Evolutionary conservation across 2,113 vertebrate genomes (phyloP), one percentile per base, ranked within the genome.

Genomic region (Hystrix cristata): DNA sequence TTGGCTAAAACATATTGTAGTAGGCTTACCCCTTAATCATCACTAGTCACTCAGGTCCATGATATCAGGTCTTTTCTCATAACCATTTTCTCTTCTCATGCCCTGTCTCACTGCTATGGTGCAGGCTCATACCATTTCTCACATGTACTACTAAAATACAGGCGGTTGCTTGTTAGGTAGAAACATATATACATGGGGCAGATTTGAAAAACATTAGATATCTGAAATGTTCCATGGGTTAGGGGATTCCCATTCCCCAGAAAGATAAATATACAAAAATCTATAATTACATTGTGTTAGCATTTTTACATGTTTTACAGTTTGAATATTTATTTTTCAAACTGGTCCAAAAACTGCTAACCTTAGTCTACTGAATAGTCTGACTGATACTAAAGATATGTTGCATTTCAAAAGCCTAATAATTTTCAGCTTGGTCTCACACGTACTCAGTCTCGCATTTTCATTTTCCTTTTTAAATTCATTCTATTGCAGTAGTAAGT

Each of bases 301-400:
- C 19, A 80, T 79, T 89, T 93, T 65, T 67, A 71, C 3, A 69
- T 84, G 19, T 87, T 90, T 94, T 71, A 88, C 27, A 79, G 51
- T 65, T 80, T 84, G 62, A 87, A 81, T 92, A 48, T 67, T 83
- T 60, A 34, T 31, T 95, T 97, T 96, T 94, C 78, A 93, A 93
- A 95, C 3, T 23, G 23, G 60, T 76, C 90, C 25, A 94, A 83
- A 85, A n/a, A 43, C 16, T 71, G 38, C 7, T 62, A 94, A 46
- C 57, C 9, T 87, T 94, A 93, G 74, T 80, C 12, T 48, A 92
- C 27, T n/a, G 48, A 93, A 23, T 81, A 14, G 12, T 51, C 15
- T 72, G 10, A 96, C 15, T 72, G 10, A 96, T 90, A 57, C 59
- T 71, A 53, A 60, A 96, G 64, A 91, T 67, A 60, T 16, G 9